Base-by-base conservation (phyloP, 2,888 invertebrate genomes). In the Zelleria hepariella region DNA sequence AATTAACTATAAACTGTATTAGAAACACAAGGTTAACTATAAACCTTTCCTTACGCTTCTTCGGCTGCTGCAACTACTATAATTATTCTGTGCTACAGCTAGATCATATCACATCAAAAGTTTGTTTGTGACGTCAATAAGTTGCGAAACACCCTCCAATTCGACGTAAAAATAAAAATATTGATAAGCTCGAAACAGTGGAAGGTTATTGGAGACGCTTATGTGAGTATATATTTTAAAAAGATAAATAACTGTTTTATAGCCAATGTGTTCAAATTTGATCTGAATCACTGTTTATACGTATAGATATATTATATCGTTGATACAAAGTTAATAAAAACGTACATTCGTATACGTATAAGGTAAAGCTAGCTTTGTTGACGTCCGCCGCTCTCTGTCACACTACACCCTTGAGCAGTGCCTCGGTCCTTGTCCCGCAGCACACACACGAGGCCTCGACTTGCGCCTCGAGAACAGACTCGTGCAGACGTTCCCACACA, bases 281-380 rank as follows among this genome's bases (percentile, higher is more conserved):
- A 59, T 68, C 71, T 75, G 70, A 75, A 77, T 71, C 77, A 73
- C 18, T 73, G 71, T 78, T 78, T 78, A 79, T 78, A 77, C 73
- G 71, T 75, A 77, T 71, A 71, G 78, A 75, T 80, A 80, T 79
- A 82, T 84, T 79, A 83, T 83, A 83, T 83, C 82, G 74, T 80
- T 77, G 71, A 78, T 74, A 85, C 80, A 78, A 71, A 81, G 78
- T 85, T 82, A 84, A 86, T 86, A 86, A 86, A 86, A 85, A 82
- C 81, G 77, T 77, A 86, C 82, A 82, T 82, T 84, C 81, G 77
- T 84, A 81, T 80, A 82, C 83, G 73, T 85, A 85, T 80, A 84
- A 75, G 84, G 87, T 74, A 77, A 80, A 82, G 80, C 80, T 82
- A 86, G 84, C 84, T 86, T 86, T 84, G 84, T 80, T 79, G 82